Evolutionary conservation across 2,888 invertebrate genomes (phyloP).

Genomic region (Troides helena): DNA sequence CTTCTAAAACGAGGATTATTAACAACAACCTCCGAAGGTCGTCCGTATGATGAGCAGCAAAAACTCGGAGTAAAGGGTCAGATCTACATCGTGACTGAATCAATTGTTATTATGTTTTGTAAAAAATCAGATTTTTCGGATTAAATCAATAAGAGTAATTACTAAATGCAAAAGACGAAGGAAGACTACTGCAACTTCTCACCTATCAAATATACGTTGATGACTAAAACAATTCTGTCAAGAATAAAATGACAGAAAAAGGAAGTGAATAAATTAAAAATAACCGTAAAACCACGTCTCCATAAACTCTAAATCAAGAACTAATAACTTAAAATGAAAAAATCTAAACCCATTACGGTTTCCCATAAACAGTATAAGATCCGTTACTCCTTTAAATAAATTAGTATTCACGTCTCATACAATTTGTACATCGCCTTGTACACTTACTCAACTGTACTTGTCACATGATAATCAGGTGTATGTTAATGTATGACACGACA

Average conservation of each 20-base stretch:
- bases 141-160: background rate
- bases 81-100: no score
- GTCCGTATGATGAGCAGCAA: no score
- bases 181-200: no score
- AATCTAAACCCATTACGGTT: background rate
- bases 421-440: constrained; percentile 5
- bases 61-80: no score
- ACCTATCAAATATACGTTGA: no score
- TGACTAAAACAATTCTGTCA: no score
- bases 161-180: background rate
- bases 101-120: no score
- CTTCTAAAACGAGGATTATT: no score
- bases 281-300: background rate
- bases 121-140: background rate
- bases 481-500: constrained; percentile 7
- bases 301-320: no score
- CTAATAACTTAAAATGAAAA: background rate
- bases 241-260: no score
- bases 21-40: no score
- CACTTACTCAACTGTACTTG: constrained; percentile 8
- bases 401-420: constrained; percentile 15
- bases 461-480: constrained; percentile 15
- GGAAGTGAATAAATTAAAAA: background rate
- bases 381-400: constrained; percentile 17
- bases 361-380: background rate